A percentile compares a stretch with the other conserved stretches of the same genome.
Conservation (phyloP, 1,140 invertebrate species). For the Ladona fulva region DNA sequence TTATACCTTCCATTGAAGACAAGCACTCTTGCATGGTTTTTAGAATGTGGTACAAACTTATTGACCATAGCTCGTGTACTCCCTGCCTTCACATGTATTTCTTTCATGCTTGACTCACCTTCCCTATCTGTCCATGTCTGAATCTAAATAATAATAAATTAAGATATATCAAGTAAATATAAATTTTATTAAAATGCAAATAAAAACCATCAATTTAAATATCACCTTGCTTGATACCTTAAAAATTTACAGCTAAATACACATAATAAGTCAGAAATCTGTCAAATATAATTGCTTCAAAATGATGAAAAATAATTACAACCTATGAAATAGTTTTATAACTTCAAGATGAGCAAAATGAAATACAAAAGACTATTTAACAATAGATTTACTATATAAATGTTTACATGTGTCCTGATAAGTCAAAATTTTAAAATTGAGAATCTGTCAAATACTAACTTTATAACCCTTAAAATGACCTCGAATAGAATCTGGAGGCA, state of each 20-base stretch:
- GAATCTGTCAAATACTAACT: constrained; percentile 29
- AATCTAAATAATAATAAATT: constrained; percentile 42
- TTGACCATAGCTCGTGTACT: constrained; percentile 62
- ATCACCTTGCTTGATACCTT: too few species aligned
- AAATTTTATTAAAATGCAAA: neutral
- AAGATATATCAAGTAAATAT: neutral
- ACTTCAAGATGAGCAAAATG: too few species aligned
- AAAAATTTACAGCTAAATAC: too few species aligned
- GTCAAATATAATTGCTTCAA: too few species aligned
- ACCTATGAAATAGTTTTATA: too few species aligned
- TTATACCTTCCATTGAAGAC: constrained; percentile 86
- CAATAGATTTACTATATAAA: too few species aligned
- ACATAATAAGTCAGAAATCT: too few species aligned
- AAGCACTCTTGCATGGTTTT: constrained; percentile 81
- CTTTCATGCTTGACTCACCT: constrained; percentile 59
- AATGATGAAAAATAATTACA: too few species aligned
- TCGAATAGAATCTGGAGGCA: constrained; percentile 60
- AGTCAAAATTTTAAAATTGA: too few species aligned
- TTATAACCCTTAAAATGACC: constrained; percentile 95
- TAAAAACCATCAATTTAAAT: too few species aligned
- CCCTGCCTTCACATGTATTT: constrained; percentile 69
- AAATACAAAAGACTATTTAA: too few species aligned
- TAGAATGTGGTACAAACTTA: constrained; percentile 80
- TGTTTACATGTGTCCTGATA: too few species aligned
- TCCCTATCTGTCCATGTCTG: constrained; percentile 86